Evolutionary conservation across 2,797 vertebrate species (phyloP).

Genomic region (Cossypha caffra): DNA sequence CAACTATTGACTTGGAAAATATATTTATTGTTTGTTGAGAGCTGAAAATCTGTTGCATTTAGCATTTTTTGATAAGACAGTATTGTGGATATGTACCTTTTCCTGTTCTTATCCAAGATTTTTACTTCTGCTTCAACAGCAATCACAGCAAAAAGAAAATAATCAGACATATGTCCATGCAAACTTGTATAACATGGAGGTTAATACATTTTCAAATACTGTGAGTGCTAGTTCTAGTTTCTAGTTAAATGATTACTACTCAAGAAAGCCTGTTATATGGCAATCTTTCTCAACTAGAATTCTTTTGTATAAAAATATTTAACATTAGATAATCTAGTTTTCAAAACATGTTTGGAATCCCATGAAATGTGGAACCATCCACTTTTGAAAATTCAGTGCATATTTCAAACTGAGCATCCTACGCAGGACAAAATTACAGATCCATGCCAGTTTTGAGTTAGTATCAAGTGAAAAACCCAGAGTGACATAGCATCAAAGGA

Average conservation of each 20-base stretch:
- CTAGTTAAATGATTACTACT: background rate
- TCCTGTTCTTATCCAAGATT: background rate
- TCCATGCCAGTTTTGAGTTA: background rate
- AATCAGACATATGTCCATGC: background rate
- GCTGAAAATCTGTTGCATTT: background rate
- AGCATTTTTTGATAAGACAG: background rate
- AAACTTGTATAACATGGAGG: background rate
- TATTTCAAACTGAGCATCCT: background rate
- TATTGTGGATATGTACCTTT: background rate
- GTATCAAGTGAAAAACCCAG: background rate
- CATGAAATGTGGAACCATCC: background rate
- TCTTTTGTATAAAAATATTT: background rate
- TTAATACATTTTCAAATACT: background rate
- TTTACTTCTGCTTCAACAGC: background rate
- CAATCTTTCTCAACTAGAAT: background rate
- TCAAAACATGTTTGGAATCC: background rate
- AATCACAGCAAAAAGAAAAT: background rate
- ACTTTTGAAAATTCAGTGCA: background rate
- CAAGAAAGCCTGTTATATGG: background rate
- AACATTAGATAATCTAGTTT: background rate
- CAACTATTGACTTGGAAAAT: background rate
- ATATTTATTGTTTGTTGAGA: background rate
- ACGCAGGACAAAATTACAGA: background rate
- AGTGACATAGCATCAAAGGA: background rate
- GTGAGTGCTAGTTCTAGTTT: background rate